Base-by-base conservation (phyloP, 2,888 invertebrate species). In the Drosophila tanythrix region DNA sequence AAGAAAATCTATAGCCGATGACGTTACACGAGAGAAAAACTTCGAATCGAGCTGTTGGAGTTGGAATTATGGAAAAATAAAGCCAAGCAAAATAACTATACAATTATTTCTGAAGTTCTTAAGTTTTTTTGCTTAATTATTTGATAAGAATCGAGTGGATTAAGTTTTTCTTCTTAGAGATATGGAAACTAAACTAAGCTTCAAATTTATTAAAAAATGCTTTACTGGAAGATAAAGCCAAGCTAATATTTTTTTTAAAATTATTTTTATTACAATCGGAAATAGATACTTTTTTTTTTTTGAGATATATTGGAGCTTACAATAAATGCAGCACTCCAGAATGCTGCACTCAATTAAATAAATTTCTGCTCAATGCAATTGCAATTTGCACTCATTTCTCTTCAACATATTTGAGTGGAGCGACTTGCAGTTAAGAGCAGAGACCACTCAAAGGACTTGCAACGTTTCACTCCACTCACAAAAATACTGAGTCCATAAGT, bases 341-440 rank as follows among this genome's bases (percentile, higher is more conserved):
- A n/a, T 40, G 3, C 2, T 13, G n/a, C 48, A 48, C 31, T 38
- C 40, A 61, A 33, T 60, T 1, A 13, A 27, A 21, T 27, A 18
- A 55, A 21, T 25, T 15, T 36, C 4, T 48, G 53, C 53, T 52
- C 21, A 52, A 56, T 56, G 61, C 40, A 31, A 35, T 6, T 25
- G 27, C n/a, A n/a, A 52, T 8, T 36, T 36, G 25, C 57, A 57
- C 66, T 72, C 55, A 35, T n/a, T 48, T 35, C 74, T 68, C 73
- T 74, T 74, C n/a, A 60, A 7, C 52, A 15, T 40, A 60, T 7
- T 50, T 55, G 35, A 63, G 63, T 46, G 15, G 52, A 62, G 35
- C 7, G 6, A 27, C 31, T 46, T 51, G 15, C 11, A 25, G 8
- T 2, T 13, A 73, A 73, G 67, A 68, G 72, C 33, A 48, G 21